Conservation (phyloP, 2,113 vertebrate genomes). For the Dipodomys merriami region DNA sequence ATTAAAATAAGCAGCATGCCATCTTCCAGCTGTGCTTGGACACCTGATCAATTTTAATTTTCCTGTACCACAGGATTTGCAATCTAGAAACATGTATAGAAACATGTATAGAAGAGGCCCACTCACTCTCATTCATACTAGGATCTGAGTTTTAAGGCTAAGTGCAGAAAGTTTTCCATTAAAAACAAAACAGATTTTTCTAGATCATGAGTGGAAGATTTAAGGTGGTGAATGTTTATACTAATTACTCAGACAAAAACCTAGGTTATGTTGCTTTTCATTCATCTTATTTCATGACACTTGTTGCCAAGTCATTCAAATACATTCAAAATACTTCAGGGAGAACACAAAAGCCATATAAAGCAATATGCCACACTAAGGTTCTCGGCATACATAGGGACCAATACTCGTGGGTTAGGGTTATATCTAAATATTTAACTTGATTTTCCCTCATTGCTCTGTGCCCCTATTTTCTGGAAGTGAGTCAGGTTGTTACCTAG, state of each 20-base stretch:
- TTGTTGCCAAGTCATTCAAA: not conserved
- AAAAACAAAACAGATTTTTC: not conserved
- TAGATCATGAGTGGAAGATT: not conserved
- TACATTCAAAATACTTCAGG: not conserved
- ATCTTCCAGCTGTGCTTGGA: slow-evolving; percentile 6
- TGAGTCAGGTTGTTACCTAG: not conserved
- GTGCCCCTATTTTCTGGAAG: not conserved
- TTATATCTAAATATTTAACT: slow-evolving; percentile 2
- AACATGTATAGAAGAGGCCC: not conserved
- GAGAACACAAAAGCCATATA: slow-evolving; percentile 31
- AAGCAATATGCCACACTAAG: not conserved
- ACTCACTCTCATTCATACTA: not conserved
- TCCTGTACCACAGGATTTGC: not conserved
- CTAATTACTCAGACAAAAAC: not conserved
- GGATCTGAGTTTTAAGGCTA: not conserved
- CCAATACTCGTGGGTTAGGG: not conserved
- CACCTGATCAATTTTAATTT: not conserved
- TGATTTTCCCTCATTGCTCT: not conserved
- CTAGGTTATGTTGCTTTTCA: not conserved
- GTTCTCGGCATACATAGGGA: not conserved
- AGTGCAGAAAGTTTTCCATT: not conserved
- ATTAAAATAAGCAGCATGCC: not conserved
- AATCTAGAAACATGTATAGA: not conserved
- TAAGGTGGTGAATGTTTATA: not conserved
- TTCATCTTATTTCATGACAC: not conserved